phyloP scores from a whole-genome alignment of 2,797 vertebrate genomes.

The Amazonetta brasiliensis region DNA sequence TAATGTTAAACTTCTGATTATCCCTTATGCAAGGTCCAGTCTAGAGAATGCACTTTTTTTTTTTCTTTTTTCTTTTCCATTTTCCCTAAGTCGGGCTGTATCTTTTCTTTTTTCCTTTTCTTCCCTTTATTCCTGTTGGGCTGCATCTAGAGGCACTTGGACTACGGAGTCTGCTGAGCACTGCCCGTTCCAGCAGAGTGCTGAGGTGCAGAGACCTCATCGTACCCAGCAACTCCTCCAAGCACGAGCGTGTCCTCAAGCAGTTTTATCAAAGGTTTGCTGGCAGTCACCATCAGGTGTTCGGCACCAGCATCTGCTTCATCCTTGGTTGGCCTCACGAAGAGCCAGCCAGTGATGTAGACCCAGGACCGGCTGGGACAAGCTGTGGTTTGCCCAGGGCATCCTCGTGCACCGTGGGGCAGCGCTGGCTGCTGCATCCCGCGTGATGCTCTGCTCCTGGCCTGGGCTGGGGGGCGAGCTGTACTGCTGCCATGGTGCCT shows the following conservation, averaged over 20 bases:
- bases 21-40: background rate
- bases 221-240: background rate
- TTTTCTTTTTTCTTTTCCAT: no score
- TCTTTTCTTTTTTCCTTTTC: background rate
- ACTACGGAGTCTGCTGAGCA: fast-evolving
- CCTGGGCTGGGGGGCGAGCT: background rate
- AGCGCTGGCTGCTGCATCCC: no score
- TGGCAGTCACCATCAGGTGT: background rate
- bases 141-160: background rate
- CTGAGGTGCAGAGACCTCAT: background rate
- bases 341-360: background rate
- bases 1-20: background rate
- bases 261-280: background rate
- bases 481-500: background rate
- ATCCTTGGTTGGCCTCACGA: background rate
- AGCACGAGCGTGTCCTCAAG: background rate
- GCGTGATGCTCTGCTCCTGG: background rate
- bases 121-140: background rate
- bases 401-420: background rate
- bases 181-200: background rate
- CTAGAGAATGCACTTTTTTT: background rate
- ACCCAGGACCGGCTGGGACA: no score
- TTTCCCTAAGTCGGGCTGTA: background rate
- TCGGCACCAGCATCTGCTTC: background rate
- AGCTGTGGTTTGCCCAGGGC: background rate